Conservation (phyloP, 2,888 invertebrate genomes). For the Ephialtes manifestator region DNA sequence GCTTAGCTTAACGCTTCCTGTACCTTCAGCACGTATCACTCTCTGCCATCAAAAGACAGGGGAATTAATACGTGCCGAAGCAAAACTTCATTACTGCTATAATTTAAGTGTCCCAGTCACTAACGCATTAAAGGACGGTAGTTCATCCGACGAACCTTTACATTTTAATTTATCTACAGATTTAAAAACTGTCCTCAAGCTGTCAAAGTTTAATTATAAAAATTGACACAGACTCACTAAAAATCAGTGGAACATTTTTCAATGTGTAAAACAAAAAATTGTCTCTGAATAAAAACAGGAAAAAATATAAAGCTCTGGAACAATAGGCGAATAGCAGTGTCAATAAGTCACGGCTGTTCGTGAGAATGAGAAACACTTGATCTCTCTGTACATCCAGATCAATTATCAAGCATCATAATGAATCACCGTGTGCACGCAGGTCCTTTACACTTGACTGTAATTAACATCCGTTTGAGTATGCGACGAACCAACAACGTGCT, state of each 20-base stretch:
- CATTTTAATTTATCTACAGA: not conserved
- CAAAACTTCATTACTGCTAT: conserved; percentile 38
- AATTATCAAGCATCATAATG: conserved; percentile 68
- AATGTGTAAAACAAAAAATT: not conserved
- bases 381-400: conserved; percentile 35
- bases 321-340: not conserved
- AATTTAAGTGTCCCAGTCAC: conserved; percentile 11
- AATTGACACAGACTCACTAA: not conserved
- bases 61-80: conserved; percentile 44
- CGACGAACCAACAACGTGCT: conserved; percentile 35
- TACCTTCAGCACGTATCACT: conserved; percentile 50
- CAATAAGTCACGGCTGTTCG: conserved; percentile 20
- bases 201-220: not conserved
- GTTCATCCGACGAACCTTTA: not conserved
- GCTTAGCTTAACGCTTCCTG: conserved; percentile 33
- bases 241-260: not conserved
- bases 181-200: not conserved
- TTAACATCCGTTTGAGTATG: conserved; percentile 58
- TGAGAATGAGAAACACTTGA: conserved; percentile 39
- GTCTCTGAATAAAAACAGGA: not conserved
- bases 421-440: conserved; percentile 61
- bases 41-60: conserved; percentile 35
- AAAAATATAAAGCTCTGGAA: not conserved
- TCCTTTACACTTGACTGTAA: conserved; percentile 58
- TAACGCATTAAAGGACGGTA: conserved; percentile 2